A percentile compares a stretch with the other conserved stretches of the same genome.
These are phyloP conservation scores for Leucania comma DNA, from an alignment of 2,888 invertebrate genomes.

Conservation along the genomic window DNA sequence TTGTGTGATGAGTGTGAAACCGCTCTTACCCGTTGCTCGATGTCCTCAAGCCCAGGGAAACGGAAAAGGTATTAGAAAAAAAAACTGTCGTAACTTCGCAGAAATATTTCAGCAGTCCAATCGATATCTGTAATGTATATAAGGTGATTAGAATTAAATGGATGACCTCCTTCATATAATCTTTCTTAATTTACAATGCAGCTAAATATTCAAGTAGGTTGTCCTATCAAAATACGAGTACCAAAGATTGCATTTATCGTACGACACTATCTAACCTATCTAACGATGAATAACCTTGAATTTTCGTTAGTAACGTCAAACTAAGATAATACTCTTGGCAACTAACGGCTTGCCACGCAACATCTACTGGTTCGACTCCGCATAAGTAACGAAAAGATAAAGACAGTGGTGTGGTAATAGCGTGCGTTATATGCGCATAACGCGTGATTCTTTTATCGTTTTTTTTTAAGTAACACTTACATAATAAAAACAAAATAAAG, in stretches of 20 bases:
- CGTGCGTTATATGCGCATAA: background rate
- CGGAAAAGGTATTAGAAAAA: too few relatives aligned
- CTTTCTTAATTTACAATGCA: too few relatives aligned
- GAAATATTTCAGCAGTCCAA: background rate
- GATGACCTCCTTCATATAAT: too few relatives aligned
- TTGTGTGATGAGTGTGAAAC: too few relatives aligned
- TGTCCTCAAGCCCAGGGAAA: too few relatives aligned
- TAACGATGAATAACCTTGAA: constrained; percentile 26
- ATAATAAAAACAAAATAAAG: background rate
- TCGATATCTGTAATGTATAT: background rate
- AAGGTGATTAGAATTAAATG: too few relatives aligned
- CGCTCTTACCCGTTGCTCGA: too few relatives aligned
- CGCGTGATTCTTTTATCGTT: constrained; percentile 26
- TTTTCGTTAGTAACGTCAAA: constrained; percentile 10
- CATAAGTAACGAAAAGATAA: constrained; percentile 30
- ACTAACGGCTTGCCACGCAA: constrained; percentile 34
- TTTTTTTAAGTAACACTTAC: background rate
- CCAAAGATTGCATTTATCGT: background rate
- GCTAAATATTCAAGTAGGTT: background rate
- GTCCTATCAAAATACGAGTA: background rate
- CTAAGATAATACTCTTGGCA: constrained; percentile 14
- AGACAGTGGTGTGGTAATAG: constrained; percentile 13
- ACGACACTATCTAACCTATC: constrained; percentile 6
- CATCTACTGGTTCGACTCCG: background rate
- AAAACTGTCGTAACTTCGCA: background rate